Percentiles rank a stretch among this genome's conserved stretches.
Conservation (phyloP, 2,113 vertebrate genomes). For the Otolemur garnettii region DNA sequence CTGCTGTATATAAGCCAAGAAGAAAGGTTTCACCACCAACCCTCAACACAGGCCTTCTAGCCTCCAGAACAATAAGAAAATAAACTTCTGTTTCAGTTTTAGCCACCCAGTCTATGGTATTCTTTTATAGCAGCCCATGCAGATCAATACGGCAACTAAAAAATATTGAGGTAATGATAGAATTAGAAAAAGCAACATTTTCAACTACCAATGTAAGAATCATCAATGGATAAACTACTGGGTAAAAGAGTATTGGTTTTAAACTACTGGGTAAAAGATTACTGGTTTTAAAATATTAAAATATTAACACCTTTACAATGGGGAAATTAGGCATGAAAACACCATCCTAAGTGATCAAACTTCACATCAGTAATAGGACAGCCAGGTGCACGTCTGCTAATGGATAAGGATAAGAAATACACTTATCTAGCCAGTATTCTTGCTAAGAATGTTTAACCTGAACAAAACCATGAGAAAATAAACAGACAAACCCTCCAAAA, state of each 20-base stretch:
- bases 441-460: conserved; percentile 14
- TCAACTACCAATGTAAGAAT: neutral
- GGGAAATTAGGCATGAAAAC: neutral
- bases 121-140: neutral
- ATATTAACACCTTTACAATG: neutral
- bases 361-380: neutral
- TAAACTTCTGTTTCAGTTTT: neutral
- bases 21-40: neutral
- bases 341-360: neutral
- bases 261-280: neutral
- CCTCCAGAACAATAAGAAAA: conserved; percentile 3
- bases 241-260: neutral
- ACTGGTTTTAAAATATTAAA: neutral
- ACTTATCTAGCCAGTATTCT: neutral
- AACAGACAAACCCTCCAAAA: neutral
- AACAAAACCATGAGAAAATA: conserved; percentile 18
- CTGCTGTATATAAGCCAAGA: neutral
- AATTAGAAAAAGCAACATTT: conserved; percentile 32
- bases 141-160: neutral
- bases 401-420: neutral
- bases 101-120: neutral
- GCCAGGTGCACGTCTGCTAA: neutral
- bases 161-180: neutral
- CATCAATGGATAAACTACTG: neutral
- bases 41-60: neutral